A percentile compares a stretch with the other conserved stretches of the same genome.
Evolutionary conservation across 35 echinoderm and acorn worm species (phyloP).

Genomic region (Chiridota heheva): DNA sequence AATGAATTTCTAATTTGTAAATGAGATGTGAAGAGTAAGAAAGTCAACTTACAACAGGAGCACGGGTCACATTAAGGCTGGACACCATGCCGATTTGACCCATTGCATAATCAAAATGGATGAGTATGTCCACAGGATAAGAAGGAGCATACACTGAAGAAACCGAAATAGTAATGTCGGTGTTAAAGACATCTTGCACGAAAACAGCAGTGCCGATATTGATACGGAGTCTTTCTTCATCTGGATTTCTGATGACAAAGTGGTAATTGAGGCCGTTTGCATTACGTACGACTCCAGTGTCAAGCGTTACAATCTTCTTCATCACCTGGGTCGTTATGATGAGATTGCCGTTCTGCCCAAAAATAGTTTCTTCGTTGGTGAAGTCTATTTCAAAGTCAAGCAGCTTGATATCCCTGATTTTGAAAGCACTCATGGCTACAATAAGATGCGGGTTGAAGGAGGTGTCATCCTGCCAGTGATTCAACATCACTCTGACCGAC

Average conservation of each 20-base stretch:
- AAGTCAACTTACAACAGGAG: too few species aligned
- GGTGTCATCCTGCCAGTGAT: neutral
- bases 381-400: neutral
- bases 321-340: neutral
- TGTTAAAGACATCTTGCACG: neutral
- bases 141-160: constrained; percentile 21
- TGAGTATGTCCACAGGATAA: neutral
- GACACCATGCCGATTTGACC: too few species aligned
- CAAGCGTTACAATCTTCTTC: neutral
- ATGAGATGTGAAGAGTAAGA: too few species aligned
- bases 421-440: neutral
- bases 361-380: neutral
- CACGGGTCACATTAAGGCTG: too few species aligned
- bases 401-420: neutral
- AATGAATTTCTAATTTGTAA: too few species aligned
- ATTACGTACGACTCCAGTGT: neutral
- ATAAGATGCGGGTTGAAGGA: constrained; percentile 26
- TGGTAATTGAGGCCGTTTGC: neutral
- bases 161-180: neutral
- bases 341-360: neutral
- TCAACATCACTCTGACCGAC: neutral
- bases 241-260: neutral
- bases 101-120: too few species aligned
- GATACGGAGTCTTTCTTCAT: constrained; percentile 2
- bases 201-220: neutral